Conservation (phyloP, 2,888 invertebrate genomes). For the Lamellibrachia columna region DNA sequence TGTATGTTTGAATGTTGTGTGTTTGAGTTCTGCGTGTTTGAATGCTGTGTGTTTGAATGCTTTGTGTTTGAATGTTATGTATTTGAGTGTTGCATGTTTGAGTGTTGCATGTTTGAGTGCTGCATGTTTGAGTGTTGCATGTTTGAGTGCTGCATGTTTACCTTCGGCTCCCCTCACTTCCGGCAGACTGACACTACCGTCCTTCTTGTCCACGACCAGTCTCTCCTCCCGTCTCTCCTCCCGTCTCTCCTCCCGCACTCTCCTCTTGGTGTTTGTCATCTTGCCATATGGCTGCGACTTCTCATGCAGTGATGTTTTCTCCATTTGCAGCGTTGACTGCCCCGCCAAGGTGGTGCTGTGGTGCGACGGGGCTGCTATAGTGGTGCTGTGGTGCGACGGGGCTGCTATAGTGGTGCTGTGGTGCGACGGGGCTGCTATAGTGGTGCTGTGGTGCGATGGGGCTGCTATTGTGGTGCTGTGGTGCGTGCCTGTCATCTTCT, state of each 20-base stretch:
- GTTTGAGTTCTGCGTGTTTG: no score
- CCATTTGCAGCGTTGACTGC: constrained; percentile 46
- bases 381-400: background rate
- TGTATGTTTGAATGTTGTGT: no score
- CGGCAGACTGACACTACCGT: constrained; percentile 43
- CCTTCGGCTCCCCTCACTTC: constrained; percentile 57
- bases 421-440: background rate
- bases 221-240: background rate
- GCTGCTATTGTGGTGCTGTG: background rate
- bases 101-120: constrained; percentile 35
- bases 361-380: background rate
- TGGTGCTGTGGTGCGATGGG: no score
- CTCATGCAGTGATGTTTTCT: constrained; percentile 55
- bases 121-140: no score
- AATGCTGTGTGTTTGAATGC: no score
- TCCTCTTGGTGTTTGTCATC: background rate
- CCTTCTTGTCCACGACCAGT: background rate
- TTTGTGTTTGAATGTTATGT: no score
- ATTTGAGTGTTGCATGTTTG: no score
- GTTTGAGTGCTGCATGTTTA: constrained; percentile 29
- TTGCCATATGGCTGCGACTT: constrained; percentile 46
- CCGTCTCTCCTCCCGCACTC: background rate
- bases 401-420: background rate
- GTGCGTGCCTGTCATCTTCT: constrained; percentile 43
- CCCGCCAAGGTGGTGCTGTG: background rate